Evolutionary conservation across 2,797 vertebrate species (phyloP).

Genomic region (Crax fasciolata): DNA sequence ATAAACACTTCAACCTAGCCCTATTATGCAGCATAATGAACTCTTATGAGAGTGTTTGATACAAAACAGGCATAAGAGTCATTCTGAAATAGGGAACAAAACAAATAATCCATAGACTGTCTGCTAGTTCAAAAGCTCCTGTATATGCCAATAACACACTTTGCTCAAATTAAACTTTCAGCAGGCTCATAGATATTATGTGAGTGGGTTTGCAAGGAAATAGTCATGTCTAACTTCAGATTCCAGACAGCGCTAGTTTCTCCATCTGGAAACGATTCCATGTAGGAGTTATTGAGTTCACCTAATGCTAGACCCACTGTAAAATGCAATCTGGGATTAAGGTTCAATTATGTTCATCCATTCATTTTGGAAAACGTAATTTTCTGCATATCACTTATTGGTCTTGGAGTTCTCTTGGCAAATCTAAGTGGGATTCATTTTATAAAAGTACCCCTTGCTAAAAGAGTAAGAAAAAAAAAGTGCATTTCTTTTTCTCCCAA

Average conservation of each 20-base stretch:
- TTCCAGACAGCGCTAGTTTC: not conserved
- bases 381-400: slow-evolving; percentile 25
- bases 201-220: not conserved
- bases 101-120: not conserved
- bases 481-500: not conserved
- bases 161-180: slow-evolving; percentile 77
- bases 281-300: not conserved
- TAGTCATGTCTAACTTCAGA: not conserved
- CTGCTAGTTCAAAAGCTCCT: slow-evolving; percentile 24
- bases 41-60: slow-evolving; percentile 39
- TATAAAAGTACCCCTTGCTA: slow-evolving; percentile 9
- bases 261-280: not conserved
- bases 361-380: not conserved
- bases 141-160: slow-evolving; percentile 38
- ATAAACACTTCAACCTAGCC: slow-evolving; percentile 63
- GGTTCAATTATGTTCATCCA: not conserved
- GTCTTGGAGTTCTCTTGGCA: not conserved
- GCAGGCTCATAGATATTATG: slow-evolving; percentile 24
- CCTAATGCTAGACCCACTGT: not conserved
- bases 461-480: not conserved
- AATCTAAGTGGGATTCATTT: slow-evolving; percentile 13
- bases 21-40: slow-evolving; percentile 59
- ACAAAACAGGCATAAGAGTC: slow-evolving; percentile 26
- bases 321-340: slow-evolving; percentile 1
- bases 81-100: not conserved